A percentile compares a stretch with the other conserved stretches of the same genome.
Conservation (phyloP, 2,797 vertebrate genomes). For the Xerus rutilus region DNA sequence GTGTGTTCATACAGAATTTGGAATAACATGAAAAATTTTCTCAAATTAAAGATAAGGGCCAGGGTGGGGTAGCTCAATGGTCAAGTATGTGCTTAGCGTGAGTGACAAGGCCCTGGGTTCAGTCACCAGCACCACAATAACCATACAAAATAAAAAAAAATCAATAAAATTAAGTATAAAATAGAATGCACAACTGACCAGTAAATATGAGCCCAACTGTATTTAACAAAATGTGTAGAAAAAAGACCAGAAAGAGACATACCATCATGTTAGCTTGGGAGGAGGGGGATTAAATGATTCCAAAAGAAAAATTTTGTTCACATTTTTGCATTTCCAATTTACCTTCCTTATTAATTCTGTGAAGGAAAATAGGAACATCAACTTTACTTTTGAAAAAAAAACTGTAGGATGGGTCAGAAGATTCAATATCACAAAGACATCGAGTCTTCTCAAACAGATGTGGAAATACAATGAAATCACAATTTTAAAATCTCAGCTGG, state of each 20-base stretch:
- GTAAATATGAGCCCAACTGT: not conserved
- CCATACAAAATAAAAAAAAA: not conserved
- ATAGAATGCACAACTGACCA: not conserved
- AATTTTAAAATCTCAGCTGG: not conserved
- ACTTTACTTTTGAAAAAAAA: constrained; percentile 26
- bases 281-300: not conserved
- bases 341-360: not conserved
- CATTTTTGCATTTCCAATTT: not conserved
- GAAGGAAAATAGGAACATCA: constrained; percentile 15
- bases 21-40: not conserved
- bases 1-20: not conserved
- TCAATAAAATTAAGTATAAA: not conserved
- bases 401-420: not conserved
- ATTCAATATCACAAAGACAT: not conserved
- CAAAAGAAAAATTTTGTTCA: not conserved
- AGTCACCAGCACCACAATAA: too few species aligned
- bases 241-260: not conserved
- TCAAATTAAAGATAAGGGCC: too few species aligned
- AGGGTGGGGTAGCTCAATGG: not conserved
- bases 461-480: not conserved
- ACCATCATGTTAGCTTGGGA: not conserved
- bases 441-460: not conserved
- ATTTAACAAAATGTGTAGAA: not conserved
- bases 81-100: too few species aligned
- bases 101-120: too few species aligned